Conservation (phyloP, 2,113 vertebrate species). For the Lepus europaeus region DNA sequence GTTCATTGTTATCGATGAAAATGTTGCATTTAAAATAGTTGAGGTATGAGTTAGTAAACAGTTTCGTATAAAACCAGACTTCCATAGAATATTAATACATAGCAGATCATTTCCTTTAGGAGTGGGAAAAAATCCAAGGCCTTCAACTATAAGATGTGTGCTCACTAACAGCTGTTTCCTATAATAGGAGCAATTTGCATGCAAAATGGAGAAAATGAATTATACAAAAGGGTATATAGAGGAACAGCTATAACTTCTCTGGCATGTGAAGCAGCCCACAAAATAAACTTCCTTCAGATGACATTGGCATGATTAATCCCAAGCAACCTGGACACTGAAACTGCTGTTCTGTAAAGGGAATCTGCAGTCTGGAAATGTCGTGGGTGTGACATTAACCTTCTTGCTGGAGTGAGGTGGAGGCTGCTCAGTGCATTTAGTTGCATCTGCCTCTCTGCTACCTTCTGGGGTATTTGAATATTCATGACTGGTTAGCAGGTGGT, state of each 20-base stretch:
- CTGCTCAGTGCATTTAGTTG: not conserved
- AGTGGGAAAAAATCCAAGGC: conserved; percentile 53
- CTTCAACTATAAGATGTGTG: conserved; percentile 50
- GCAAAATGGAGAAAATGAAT: conserved; percentile 76
- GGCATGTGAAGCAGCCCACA: conserved; percentile 49
- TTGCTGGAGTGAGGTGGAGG: not conserved
- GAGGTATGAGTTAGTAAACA: conserved; percentile 48
- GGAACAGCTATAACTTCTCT: conserved; percentile 62
- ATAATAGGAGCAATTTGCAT: conserved; percentile 79
- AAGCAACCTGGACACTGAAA: conserved; percentile 52
- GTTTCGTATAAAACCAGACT: conserved; percentile 59
- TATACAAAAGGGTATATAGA: conserved; percentile 61
- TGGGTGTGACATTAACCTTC: not conserved
- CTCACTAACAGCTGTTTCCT: conserved; percentile 73
- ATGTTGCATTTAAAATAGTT: conserved; percentile 66
- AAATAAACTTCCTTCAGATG: conserved; percentile 73
- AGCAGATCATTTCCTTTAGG: conserved; percentile 68
- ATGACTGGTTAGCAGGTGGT: conserved; percentile 55
- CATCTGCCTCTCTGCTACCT: not conserved
- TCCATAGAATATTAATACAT: conserved; percentile 66
- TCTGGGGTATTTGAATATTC: conserved; percentile 69
- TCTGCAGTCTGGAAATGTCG: not conserved
- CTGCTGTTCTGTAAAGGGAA: conserved; percentile 40
- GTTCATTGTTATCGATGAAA: conserved; percentile 69
- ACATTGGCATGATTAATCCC: conserved; percentile 70